Evolutionary conservation across 2,888 invertebrate genomes (phyloP).

Genomic region (Eurytoma californica): DNA sequence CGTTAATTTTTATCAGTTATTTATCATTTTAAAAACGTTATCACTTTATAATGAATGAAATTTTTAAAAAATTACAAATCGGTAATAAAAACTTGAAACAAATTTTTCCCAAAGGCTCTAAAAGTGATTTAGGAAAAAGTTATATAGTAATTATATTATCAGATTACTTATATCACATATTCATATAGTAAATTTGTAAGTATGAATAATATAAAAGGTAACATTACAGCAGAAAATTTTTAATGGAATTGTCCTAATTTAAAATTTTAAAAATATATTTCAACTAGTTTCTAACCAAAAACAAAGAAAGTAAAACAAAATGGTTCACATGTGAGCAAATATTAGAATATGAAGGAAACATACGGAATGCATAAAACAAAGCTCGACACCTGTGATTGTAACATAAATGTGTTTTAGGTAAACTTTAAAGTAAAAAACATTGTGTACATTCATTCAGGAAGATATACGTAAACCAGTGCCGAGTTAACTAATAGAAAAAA

Average conservation of each 20-base stretch:
- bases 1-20: background rate
- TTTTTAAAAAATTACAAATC: background rate
- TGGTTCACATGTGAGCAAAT: no score
- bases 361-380: constrained; percentile 29
- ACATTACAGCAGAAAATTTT: constrained; percentile 35
- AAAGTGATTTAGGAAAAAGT: background rate
- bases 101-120: constrained; percentile 23
- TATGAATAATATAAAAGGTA: background rate
- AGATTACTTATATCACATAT: constrained; percentile 21
- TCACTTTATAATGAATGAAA: background rate
- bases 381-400: constrained; percentile 54
- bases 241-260: background rate
- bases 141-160: constrained; percentile 21
- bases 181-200: constrained; percentile 21
- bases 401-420: constrained; percentile 7
- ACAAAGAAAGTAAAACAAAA: background rate
- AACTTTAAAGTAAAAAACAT: background rate
- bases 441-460: constrained; percentile 5
- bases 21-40: background rate
- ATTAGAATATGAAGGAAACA: background rate
- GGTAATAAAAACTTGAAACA: background rate
- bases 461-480: constrained; percentile 52
- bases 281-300: constrained; percentile 12
- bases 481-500: constrained; percentile 6
- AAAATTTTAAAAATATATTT: no score